Evolutionary conservation across 2,113 vertebrate genomes (phyloP).

Genomic region (Machaerirhynchus nigripectus): DNA sequence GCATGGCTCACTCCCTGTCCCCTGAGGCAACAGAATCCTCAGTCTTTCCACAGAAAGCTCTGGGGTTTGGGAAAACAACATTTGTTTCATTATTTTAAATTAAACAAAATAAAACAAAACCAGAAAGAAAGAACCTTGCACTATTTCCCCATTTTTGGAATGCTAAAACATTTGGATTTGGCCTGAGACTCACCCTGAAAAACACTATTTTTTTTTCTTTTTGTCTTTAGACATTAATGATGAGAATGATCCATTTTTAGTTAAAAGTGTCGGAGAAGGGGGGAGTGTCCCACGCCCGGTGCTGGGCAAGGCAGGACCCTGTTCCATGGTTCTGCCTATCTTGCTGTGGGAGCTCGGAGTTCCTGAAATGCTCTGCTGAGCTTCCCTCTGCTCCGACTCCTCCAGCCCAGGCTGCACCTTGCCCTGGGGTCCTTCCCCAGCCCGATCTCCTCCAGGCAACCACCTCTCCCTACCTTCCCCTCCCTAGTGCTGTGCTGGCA

Average conservation of each 20-base stretch:
- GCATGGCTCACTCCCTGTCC: neutral
- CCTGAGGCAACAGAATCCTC: neutral
- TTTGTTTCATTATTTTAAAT: neutral
- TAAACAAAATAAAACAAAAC: neutral
- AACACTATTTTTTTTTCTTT: neutral
- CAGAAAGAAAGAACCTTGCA: neutral
- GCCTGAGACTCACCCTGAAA: neutral
- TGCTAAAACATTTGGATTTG: neutral
- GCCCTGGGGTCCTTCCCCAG: neutral
- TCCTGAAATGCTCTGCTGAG: neutral
- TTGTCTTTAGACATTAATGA: neutral
- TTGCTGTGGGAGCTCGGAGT: neutral
- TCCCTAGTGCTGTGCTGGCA: neutral
- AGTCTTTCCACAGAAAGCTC: neutral
- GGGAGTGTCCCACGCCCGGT: rapidly evolving
- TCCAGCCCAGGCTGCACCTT: neutral
- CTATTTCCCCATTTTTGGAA: neutral
- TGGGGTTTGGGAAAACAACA: neutral
- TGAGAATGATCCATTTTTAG: neutral
- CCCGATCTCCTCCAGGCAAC: neutral
- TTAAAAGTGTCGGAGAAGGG: neutral
- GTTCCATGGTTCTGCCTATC: neutral
- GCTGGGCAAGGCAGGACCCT: neutral
- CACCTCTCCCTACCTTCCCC: no score
- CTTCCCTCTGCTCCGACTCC: neutral